Evolutionary conservation across 2,888 invertebrate genomes (phyloP), one percentile per base, ranked within the genome.

Genomic region (Oscheius sp.): DNA sequence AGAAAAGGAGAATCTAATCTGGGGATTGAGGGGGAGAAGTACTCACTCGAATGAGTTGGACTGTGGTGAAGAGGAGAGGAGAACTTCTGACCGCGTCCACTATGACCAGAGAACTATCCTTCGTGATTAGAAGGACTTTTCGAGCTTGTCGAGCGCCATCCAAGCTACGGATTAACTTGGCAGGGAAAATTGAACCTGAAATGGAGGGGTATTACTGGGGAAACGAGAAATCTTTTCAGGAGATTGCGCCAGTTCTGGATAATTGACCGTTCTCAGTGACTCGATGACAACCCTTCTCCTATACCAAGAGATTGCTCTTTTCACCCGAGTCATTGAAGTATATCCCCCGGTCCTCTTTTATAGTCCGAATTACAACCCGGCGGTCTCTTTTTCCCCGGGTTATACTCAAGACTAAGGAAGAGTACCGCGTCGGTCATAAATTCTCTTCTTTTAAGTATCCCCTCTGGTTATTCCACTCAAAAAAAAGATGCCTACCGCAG

Each of bases 1-100:
- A 53, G n/a, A n/a, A n/a, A n/a, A 9, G 45, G 16, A 45, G 16
- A 45, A 45, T 53, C 55, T 13, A 55, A 55, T 23, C 21, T 5
- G 3, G 21, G 21, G 23, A 21, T 21, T 25, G 21, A 23, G 55
- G 21, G 5, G 13, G 21, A 9, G 35, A 9, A 35, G n/a, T 18
- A 63, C 63, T 45, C n/a, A 66, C 66, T 18, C 66, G 25, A 18
- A 66, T 66, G 5, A 66, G 21, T 27, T 66, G 66, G 1, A 49
- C 52, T 5, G 66, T 66, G 5, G 66, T 66, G 66, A 66, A 66
- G 3, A 66, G 35, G 18, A 66, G 49, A 13, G 66, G 66, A n/a
- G 49, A 35, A 23, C 35, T 27, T 52, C 27, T 66, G 16, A 25
- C 35, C 45, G 21, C 46, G 27, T 63, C 63, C 29, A 66, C 35